Evolutionary conservation across 2,113 vertebrate genomes (phyloP).

Genomic region (Ammodytes marinus): DNA sequence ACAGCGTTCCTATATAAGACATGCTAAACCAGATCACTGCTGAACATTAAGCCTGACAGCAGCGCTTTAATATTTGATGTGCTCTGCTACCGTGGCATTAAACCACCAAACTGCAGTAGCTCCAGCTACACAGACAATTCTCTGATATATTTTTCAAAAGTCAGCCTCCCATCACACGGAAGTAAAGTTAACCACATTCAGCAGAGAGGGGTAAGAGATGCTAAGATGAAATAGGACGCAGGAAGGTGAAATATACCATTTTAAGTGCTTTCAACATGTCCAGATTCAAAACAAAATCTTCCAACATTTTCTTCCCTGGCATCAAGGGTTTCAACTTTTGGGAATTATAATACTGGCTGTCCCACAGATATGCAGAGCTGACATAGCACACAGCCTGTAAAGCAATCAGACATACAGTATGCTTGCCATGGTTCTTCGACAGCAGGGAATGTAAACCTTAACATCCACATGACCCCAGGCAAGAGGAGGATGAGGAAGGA

Average conservation of each 20-base stretch:
- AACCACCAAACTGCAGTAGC: slow-evolving; percentile 60
- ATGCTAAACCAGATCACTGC: slow-evolving; percentile 81
- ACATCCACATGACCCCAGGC: slow-evolving; percentile 30
- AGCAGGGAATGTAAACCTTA: slow-evolving; percentile 49
- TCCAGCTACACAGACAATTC: slow-evolving; percentile 59
- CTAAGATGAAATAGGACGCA: slow-evolving; percentile 35
- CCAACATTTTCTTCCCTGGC: slow-evolving; percentile 3
- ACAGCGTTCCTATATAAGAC: slow-evolving; percentile 76
- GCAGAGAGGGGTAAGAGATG: slow-evolving; percentile 24
- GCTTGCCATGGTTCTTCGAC: slow-evolving; percentile 24
- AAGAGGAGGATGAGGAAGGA: background rate
- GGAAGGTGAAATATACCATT: slow-evolving; percentile 3
- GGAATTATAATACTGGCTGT: slow-evolving; percentile 22
- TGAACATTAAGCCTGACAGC: slow-evolving; percentile 80
- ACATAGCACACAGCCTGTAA: slow-evolving; percentile 29
- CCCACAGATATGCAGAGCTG: slow-evolving; percentile 5
- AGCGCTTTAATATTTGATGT: slow-evolving; percentile 80
- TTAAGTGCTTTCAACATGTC: slow-evolving; percentile 54
- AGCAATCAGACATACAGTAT: slow-evolving; percentile 1
- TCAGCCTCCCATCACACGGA: slow-evolving; percentile 39
- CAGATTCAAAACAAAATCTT: slow-evolving; percentile 30
- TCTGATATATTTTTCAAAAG: slow-evolving; percentile 64
- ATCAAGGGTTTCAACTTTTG: slow-evolving; percentile 27
- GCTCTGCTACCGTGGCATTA: slow-evolving; percentile 69
- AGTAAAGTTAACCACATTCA: slow-evolving; percentile 25